Evolutionary conservation across 2,113 vertebrate species (phyloP).

Genomic region (Bothrops jararaca): DNA sequence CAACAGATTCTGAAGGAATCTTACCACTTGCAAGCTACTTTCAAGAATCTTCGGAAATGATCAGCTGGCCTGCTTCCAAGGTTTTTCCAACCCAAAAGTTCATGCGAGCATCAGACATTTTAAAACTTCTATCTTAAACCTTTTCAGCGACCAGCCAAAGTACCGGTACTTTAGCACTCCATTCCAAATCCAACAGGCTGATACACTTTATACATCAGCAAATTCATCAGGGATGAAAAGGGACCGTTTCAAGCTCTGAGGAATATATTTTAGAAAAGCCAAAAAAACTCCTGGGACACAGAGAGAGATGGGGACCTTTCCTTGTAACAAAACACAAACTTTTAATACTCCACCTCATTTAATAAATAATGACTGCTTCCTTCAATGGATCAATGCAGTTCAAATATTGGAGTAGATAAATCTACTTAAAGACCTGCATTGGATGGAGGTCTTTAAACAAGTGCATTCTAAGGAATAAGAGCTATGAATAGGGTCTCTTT

Average conservation of each 20-base stretch:
- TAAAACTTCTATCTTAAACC: conserved; percentile 10
- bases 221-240: conserved; percentile 34
- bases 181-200: conserved; percentile 39
- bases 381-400: neutral
- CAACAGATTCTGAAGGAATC: conserved; percentile 17
- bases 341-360: conserved; percentile 15
- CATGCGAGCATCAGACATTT: conserved; percentile 20
- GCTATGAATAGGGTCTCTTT: neutral
- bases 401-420: neutral
- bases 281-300: neutral
- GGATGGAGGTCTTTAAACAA: neutral
- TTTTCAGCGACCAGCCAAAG: conserved; percentile 17
- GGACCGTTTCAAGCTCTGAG: conserved; percentile 41
- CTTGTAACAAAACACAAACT: conserved; percentile 23
- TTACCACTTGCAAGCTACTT: conserved; percentile 16
- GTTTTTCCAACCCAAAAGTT: conserved; percentile 5
- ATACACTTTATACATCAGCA: conserved; percentile 11
- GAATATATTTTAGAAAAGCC: conserved; percentile 17
- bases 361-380: conserved; percentile 28
- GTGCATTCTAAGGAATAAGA: too few relatives aligned
- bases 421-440: neutral
- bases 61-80: neutral
- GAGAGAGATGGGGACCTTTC: neutral
- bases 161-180: conserved; percentile 44
- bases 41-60: conserved; percentile 24